These are phyloP conservation scores for Acipenser transmontanus DNA, from an alignment of 2,797 vertebrate species.

Conservation along the genomic window DNA sequence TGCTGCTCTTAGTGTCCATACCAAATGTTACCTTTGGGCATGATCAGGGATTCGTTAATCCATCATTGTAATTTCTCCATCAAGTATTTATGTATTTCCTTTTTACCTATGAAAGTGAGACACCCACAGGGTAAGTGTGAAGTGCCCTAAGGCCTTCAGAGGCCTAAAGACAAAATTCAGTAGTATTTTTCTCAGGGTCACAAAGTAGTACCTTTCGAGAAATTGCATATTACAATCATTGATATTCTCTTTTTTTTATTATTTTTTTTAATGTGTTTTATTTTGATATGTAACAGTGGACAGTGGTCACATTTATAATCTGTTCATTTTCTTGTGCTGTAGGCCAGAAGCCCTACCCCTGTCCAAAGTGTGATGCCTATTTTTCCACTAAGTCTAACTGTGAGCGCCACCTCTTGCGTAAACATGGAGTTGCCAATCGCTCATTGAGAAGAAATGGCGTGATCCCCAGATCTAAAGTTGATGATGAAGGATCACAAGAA, in stretches of 20 bases:
- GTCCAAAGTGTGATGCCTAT: constrained; percentile 70
- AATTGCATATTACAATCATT: constrained; percentile 3
- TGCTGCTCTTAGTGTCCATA: too few species aligned
- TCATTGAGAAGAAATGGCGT: constrained; percentile 67
- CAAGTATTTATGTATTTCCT: too few species aligned
- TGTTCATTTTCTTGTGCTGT: constrained; percentile 31
- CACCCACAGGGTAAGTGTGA: too few species aligned
- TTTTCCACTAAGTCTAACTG: constrained; percentile 86
- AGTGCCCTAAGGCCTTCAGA: too few species aligned
- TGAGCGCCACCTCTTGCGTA: constrained; percentile 83
- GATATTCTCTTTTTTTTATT: constrained; percentile 1
- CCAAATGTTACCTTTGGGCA: too few species aligned
- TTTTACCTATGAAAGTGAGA: too few species aligned
- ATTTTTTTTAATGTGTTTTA: neutral
- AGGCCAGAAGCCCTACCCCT: constrained; percentile 82
- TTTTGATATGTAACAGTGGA: constrained; percentile 8
- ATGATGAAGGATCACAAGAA: constrained; percentile 60
- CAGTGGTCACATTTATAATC: constrained; percentile 22
- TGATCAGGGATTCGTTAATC: too few species aligned
- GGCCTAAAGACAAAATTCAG: too few species aligned
- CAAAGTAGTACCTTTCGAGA: constrained; percentile 9
- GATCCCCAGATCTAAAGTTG: constrained; percentile 54
- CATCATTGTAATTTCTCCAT: too few species aligned
- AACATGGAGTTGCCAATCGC: constrained; percentile 68
- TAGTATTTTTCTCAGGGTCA: too few species aligned